Conservation (phyloP, 2,113 vertebrate species). For the Panurus biarmicus region DNA sequence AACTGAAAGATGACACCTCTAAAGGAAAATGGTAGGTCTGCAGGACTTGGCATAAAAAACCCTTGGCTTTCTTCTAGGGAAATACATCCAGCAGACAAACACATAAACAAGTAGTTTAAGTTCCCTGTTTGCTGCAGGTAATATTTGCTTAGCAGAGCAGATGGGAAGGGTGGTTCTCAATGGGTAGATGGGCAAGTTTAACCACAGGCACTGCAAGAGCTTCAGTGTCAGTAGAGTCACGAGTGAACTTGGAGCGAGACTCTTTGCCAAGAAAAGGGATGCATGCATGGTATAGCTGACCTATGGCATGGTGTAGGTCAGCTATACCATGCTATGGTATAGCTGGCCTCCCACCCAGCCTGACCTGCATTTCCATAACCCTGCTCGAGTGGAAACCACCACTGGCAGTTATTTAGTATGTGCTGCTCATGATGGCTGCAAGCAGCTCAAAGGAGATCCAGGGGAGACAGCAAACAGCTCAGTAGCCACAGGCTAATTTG, state of each 20-base stretch:
- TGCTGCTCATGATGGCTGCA: not conserved
- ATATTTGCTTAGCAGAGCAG: not conserved
- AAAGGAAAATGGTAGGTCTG: not conserved
- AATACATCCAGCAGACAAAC: not conserved
- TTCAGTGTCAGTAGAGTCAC: not conserved
- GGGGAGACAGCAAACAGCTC: not conserved
- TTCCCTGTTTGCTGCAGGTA: not conserved
- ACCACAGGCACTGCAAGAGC: not conserved
- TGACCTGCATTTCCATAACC: not conserved
- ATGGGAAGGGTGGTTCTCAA: not conserved
- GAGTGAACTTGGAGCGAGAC: not conserved
- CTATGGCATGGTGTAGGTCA: accelerated
- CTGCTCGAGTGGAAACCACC: not conserved
- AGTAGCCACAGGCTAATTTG: not conserved
- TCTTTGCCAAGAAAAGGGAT: not conserved
- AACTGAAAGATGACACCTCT: not conserved
- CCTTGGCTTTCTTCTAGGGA: not conserved
- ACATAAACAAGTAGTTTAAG: not conserved
- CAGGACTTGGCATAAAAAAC: not conserved
- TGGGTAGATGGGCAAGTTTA: not conserved
- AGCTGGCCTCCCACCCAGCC: not conserved
- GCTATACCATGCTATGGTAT: no score
- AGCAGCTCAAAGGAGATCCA: not conserved
- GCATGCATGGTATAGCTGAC: not conserved
- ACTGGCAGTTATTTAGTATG: accelerated